Base-by-base conservation (phyloP, 2,888 invertebrate genomes). In the Nasonia oneida region DNA sequence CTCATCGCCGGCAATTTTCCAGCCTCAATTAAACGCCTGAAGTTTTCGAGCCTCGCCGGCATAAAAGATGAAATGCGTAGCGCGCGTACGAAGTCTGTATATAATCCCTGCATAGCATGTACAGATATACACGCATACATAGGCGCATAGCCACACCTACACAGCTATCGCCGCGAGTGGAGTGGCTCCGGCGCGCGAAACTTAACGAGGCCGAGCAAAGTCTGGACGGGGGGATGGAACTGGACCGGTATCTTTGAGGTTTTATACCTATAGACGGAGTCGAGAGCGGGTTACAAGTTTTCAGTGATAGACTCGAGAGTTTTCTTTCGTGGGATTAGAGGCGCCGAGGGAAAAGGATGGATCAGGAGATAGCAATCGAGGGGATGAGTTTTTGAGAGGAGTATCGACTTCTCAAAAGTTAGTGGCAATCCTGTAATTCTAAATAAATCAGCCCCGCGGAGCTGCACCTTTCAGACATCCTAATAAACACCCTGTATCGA, bases 181-280 rank as follows among this genome's bases (percentile, higher is more conserved):
- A 83, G 77, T 67, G 71, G 70, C 71, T 83, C 64, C 18, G 4
- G 39, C 14, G 57, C 37, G 76, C 70, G 53, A 77, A 83, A 77
- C 70, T 77, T 83, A 83, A 83, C 77, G 83, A 83, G 50, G 37
- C 71, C 74, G 74, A 75, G 64, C 50, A 75, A 81, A 81, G 81
- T 75, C 81, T 75, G 64, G n/a, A 50, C 37, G 23, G 39, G 23
- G 23, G 42, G 12, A 61, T 15, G n/a, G 42, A 42, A 23, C 64
- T 77, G n/a, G 3, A n/a, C n/a, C 10, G 57, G 57, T 47, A n/a
- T 57, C n/a, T 57, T n/a, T 15, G 57, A 57, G 57, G 18, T 57
- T 57, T 57, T 57, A 57, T 57, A 57, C 6, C 4, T 18, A 57
- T 57, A 18, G 18, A 57, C 4, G 18, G n/a, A 2, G n/a, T 3